phyloP scores from a whole-genome alignment of 2,888 invertebrate genomes.

The Brachycybe producta region DNA sequence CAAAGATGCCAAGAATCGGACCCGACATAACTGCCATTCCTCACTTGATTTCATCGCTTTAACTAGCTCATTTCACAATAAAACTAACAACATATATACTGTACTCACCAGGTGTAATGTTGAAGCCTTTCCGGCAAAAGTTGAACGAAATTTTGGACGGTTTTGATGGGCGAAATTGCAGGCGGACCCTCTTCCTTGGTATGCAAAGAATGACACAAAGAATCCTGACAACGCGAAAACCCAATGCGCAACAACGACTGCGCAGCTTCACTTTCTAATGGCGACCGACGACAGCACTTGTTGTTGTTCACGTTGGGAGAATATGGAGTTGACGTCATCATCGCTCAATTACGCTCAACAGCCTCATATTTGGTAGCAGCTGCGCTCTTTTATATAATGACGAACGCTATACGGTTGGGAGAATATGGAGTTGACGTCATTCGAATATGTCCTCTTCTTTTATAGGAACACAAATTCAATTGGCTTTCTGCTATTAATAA shows the following conservation, averaged over 20 bases:
- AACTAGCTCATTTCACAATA: constrained; percentile 18
- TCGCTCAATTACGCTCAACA: too few species aligned
- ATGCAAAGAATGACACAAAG: constrained; percentile 96
- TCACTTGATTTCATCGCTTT: constrained; percentile 22
- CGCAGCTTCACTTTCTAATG: too few species aligned
- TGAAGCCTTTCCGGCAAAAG: constrained; percentile 46
- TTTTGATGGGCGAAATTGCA: constrained; percentile 33
- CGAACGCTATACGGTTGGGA: too few species aligned
- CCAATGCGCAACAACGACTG: constrained; percentile 31
- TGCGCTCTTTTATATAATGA: too few species aligned
- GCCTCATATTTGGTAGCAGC: too few species aligned
- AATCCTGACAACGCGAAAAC: constrained; percentile 78
- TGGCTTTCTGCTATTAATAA: too few species aligned
- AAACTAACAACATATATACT: neutral
- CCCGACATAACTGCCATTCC: constrained; percentile 24
- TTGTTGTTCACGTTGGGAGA: too few species aligned
- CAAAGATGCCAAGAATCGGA: constrained; percentile 33
- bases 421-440: too few species aligned
- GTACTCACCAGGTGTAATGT: constrained; percentile 47
- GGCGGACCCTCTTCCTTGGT: constrained; percentile 53
- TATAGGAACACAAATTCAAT: too few species aligned
- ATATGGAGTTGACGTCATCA: too few species aligned
- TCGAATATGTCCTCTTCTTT: too few species aligned
- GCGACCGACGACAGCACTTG: too few species aligned
- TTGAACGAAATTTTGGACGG: constrained; percentile 48